Evolutionary conservation across 2,113 vertebrate species (phyloP), one percentile per base, ranked within the genome.

Genomic region (Heterocephalus glaber): DNA sequence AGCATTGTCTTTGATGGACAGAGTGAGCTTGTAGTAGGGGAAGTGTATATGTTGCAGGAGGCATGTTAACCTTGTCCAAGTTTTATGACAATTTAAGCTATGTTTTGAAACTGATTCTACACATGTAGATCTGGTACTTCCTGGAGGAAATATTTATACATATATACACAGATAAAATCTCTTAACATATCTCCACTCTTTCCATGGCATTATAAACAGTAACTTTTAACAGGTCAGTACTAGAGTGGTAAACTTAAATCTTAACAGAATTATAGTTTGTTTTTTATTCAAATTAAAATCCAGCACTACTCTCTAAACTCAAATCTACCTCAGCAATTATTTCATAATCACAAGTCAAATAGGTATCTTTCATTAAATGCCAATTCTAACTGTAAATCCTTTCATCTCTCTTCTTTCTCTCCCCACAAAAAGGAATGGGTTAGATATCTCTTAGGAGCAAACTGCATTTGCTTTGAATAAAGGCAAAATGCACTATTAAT

Each of bases 321-420:
- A 83, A 77, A 92, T 92, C 95, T 95, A 52, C 49, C 89, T 19
- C 56, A 85, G 61, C 79, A 97, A 26, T 95, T 97, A 90, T 77
- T 97, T 98, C 97, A 96, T 98, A 97, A 96, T 98, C 97, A 95
- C 30, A 97, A 98, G 84, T 96, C 89, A 97, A 98, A 98, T 96
- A 95, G 95, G 86, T 96, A 82, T 94, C 66, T 96, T 98, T 97
- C 95, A 96, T 97, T 97, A 96, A 97, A 98, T 98, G 92, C 94
- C 74, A 96, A 66, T 96, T 89, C 86, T 81, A 91, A 95, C 77
- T 92, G 60, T 96, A 97, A 98, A 98, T 98, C 80, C 90, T 97
- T 98, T 98, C 93, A 98, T 98, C 94, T 88, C 79, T 70, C 68
- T 89, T 11, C 68, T 85, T 95, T 66, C 33, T 80, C 11, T 93